Conservation (phyloP, 1,140 invertebrate genomes). For the Neodiprion pinetum region DNA sequence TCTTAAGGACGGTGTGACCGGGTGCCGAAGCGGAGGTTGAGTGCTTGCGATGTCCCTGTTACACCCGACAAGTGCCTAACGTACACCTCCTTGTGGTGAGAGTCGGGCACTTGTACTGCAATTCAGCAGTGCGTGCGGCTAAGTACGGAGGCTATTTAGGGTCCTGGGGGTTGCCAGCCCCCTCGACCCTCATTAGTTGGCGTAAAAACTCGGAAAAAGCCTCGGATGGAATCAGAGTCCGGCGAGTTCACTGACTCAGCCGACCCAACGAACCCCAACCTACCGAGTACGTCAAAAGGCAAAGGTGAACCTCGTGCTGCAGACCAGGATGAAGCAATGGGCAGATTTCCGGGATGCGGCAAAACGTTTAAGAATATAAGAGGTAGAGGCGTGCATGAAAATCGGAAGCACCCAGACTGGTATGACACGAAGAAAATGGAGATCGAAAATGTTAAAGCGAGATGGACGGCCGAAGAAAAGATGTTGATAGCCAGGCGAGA, state of each 20-base stretch:
- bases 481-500: conserved; percentile 24
- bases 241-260: not conserved
- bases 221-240: not conserved
- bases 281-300: not conserved
- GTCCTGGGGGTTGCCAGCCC: conserved; percentile 1
- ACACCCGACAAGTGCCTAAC: no score
- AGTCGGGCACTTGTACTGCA: no score
- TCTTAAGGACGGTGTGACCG: no score
- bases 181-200: not conserved
- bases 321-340: not conserved
- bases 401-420: no score
- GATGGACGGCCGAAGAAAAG: conserved; percentile 25
- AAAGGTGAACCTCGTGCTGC: not conserved
- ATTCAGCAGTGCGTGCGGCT: no score
- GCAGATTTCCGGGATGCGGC: no score
- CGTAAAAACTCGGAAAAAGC: not conserved
- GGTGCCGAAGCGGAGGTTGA: no score
- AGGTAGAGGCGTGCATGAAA: no score
- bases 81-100: no score
- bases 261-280: not conserved
- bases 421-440: conserved; percentile 3
- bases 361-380: no score
- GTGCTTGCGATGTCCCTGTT: no score
- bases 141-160: not conserved
- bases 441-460: not conserved